A percentile compares a stretch with the other conserved stretches of the same genome.
phyloP scores from a whole-genome alignment of 2,888 invertebrate species.

The Stomorhina lunata region DNA sequence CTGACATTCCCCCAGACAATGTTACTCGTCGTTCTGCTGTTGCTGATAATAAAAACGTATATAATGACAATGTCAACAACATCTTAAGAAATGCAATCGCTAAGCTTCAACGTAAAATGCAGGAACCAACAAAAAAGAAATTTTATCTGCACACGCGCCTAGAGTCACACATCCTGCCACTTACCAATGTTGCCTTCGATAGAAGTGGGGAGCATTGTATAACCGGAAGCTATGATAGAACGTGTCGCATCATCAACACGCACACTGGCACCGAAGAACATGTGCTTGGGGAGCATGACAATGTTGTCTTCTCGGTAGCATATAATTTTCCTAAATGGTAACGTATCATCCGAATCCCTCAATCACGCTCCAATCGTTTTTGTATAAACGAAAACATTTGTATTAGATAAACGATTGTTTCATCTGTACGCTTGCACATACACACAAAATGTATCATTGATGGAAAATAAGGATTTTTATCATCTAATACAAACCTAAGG shows the following conservation, averaged over 20 bases:
- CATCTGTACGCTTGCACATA: too few relatives aligned
- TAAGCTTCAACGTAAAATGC: conserved; percentile 84
- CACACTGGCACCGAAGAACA: conserved; percentile 85
- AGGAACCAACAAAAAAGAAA: conserved; percentile 83
- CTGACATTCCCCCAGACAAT: neutral
- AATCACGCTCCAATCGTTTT: neutral
- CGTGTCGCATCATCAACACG: conserved; percentile 90
- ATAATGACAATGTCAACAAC: conserved; percentile 76
- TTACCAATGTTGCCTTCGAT: conserved; percentile 87
- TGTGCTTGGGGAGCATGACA: conserved; percentile 87
- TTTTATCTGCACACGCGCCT: conserved; percentile 85
- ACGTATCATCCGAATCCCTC: conserved; percentile 54
- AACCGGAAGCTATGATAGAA: conserved; percentile 91
- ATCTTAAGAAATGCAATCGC: conserved; percentile 83
- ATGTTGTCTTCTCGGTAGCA: conserved; percentile 89
- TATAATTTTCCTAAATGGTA: conserved; percentile 90
- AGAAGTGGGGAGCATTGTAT: conserved; percentile 87
- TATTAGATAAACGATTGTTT: too few relatives aligned
- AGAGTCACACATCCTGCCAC: conserved; percentile 85
- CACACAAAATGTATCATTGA: neutral
- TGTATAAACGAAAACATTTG: too few relatives aligned
- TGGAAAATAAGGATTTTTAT: too few relatives aligned
- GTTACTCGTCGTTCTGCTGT: conserved; percentile 52
- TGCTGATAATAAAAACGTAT: conserved; percentile 66
- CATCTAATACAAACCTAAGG: neutral